Evolutionary conservation across 2,888 invertebrate species (phyloP).

Genomic region (Aleiodes leptofemur): DNA sequence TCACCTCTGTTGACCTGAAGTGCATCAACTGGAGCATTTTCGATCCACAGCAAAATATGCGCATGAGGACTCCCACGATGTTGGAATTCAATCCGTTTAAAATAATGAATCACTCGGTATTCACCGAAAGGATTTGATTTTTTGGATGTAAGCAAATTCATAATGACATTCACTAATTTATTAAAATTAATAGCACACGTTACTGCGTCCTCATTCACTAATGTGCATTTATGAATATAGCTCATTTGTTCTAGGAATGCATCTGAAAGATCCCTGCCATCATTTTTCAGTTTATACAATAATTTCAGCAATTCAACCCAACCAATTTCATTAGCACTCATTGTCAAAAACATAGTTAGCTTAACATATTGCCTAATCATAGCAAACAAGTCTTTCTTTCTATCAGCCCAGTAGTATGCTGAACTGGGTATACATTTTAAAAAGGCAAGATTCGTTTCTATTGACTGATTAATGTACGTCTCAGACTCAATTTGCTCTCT

Average conservation of each 20-base stretch:
- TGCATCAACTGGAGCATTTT: constrained; percentile 49
- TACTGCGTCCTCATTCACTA: constrained; percentile 43
- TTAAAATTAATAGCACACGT: constrained; percentile 61
- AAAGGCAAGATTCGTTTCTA: too few relatives aligned
- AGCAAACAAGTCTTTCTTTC: too few relatives aligned
- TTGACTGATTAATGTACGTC: too few relatives aligned
- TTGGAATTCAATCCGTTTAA: constrained; percentile 53
- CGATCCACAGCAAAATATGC: constrained; percentile 54
- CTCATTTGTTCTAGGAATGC: not conserved
- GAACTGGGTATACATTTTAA: too few relatives aligned
- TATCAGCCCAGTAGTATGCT: too few relatives aligned
- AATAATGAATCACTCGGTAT: constrained; percentile 55
- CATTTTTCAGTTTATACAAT: constrained; percentile 4
- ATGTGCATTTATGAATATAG: constrained; percentile 24
- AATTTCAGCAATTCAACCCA: constrained; percentile 65
- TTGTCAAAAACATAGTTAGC: too few relatives aligned
- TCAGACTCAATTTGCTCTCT: too few relatives aligned
- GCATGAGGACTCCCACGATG: constrained; percentile 54
- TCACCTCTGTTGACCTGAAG: constrained; percentile 44
- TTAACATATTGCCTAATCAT: too few relatives aligned
- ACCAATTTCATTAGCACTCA: constrained; percentile 72
- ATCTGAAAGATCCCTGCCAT: constrained; percentile 26
- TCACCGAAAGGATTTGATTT: constrained; percentile 51
- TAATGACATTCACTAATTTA: constrained; percentile 51
- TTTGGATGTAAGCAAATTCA: constrained; percentile 45